phyloP scores from a whole-genome alignment of 2,888 invertebrate species.

The Drosophila histrio region DNA sequence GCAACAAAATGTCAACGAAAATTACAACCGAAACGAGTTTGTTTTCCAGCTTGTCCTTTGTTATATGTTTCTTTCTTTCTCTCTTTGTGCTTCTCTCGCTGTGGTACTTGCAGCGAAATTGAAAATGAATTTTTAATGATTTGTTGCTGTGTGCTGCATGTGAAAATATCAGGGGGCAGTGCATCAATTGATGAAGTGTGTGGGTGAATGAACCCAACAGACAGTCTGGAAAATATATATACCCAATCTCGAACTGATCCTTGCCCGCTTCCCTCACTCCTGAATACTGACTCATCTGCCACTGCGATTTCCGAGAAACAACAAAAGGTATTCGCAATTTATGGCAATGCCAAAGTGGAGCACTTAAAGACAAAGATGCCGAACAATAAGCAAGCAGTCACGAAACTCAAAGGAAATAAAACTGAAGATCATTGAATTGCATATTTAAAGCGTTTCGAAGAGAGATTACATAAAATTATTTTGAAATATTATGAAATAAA shows the following conservation, averaged over 20 bases:
- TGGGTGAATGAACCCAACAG: conserved; percentile 34
- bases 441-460: conserved; percentile 2
- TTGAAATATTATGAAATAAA: not conserved
- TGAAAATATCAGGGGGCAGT: conserved; percentile 50
- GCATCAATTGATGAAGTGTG: conserved; percentile 58
- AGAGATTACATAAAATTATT: conserved; percentile 8
- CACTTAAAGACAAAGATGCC: conserved; percentile 34
- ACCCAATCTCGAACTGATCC: conserved; percentile 21
- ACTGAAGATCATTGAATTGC: conserved; percentile 10
- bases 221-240: conserved; percentile 19
- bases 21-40: conserved; percentile 56
- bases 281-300: conserved; percentile 17
- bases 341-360: conserved; percentile 46
- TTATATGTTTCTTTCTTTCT: conserved; percentile 19
- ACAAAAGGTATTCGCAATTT: conserved; percentile 38
- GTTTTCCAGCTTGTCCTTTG: conserved; percentile 35
- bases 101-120: conserved; percentile 65
- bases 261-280: not conserved
- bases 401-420: conserved; percentile 17
- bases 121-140: conserved; percentile 78
- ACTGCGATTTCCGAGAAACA: conserved; percentile 33
- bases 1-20: conserved; percentile 54
- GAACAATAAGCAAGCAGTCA: conserved; percentile 35
- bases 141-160: conserved; percentile 63
- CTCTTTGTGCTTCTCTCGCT: conserved; percentile 18